Percentiles rank a stretch among this genome's conserved stretches.
Evolutionary conservation across 2,113 vertebrate species (phyloP).

Genomic region (Stictonetta naevosa): DNA sequence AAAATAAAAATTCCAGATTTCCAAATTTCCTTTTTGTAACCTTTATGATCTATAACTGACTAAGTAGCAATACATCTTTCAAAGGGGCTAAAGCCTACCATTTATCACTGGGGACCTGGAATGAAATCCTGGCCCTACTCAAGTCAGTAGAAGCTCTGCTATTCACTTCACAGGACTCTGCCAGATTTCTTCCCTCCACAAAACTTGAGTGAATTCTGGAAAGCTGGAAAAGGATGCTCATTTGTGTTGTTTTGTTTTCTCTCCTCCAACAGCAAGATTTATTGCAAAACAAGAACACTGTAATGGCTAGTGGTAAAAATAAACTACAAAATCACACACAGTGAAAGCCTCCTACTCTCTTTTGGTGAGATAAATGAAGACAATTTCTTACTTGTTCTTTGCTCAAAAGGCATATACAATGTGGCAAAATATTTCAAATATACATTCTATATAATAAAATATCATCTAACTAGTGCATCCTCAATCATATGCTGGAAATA

Average conservation of each 20-base stretch:
- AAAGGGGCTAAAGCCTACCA: background rate
- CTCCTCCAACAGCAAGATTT: constrained; percentile 18
- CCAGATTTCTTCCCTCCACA: constrained; percentile 11
- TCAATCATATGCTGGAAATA: constrained; percentile 60
- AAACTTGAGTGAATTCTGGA: background rate
- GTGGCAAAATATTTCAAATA: constrained; percentile 68
- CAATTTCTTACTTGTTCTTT: constrained; percentile 58
- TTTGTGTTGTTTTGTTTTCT: background rate
- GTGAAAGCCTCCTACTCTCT: constrained; percentile 50
- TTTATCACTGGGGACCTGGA: background rate
- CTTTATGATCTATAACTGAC: background rate
- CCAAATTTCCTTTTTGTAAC: background rate
- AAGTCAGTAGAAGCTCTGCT: background rate
- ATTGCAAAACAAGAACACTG: constrained; percentile 42
- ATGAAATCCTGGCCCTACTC: background rate
- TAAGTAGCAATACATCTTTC: background rate
- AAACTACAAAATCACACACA: constrained; percentile 45
- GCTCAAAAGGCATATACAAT: constrained; percentile 62
- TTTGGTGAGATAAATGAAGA: constrained; percentile 53
- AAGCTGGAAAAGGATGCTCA: background rate
- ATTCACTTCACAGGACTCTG: background rate
- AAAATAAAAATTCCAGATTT: background rate
- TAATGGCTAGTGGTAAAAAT: constrained; percentile 36
- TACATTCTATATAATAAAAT: constrained; percentile 68
- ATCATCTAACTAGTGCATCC: constrained; percentile 59